These are phyloP conservation scores for Phortica okadai DNA, from an alignment of 2,888 invertebrate genomes.

Conservation along the genomic window DNA sequence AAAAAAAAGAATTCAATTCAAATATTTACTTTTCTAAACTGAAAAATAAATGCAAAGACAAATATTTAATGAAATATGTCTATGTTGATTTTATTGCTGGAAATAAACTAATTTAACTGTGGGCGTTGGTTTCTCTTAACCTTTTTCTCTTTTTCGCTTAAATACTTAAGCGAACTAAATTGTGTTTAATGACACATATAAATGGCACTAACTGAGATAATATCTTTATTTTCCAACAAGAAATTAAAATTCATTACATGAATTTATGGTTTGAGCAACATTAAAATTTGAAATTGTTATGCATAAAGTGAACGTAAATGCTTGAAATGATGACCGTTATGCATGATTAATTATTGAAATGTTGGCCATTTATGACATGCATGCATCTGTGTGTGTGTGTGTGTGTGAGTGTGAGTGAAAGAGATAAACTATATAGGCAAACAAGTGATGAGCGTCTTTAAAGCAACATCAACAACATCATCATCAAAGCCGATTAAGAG, in stretches of 20 bases:
- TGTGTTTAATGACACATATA: conserved; percentile 14
- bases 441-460: neutral
- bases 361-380: neutral
- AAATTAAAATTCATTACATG: conserved; percentile 25
- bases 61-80: neutral
- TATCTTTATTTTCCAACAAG: conserved; percentile 26
- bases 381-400: neutral
- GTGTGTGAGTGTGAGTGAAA: neutral
- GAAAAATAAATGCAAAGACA: neutral
- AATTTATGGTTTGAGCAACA: conserved; percentile 21
- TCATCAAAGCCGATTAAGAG: conserved; percentile 30
- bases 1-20: neutral
- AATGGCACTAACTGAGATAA: conserved; percentile 18
- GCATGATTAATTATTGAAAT: conserved; percentile 29
- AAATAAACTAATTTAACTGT: no score
- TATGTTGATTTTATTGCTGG: neutral
- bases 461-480: conserved; percentile 7
- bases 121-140: no score
- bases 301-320: neutral
- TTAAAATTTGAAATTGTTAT: conserved; percentile 3
- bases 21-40: neutral
- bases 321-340: conserved; percentile 24
- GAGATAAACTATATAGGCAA: no score
- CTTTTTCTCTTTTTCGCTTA: no score
- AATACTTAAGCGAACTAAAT: neutral